Evolutionary conservation across 2,113 vertebrate genomes (phyloP).

Genomic region (Capreolus pygargus): DNA sequence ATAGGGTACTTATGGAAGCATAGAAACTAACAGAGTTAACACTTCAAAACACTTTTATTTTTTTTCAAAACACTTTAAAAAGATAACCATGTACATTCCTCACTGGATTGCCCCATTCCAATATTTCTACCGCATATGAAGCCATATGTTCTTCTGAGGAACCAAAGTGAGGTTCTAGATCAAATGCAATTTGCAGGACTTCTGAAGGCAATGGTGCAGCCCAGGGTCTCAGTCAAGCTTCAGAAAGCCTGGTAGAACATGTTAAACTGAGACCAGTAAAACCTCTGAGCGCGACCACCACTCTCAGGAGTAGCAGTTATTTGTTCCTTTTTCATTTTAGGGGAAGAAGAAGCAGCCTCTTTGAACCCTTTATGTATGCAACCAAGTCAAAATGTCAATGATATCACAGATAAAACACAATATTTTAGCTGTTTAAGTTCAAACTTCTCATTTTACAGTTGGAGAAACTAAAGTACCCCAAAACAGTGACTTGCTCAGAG

Average conservation of each 20-base stretch:
- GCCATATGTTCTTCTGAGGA: not conserved
- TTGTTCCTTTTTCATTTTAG: conserved; percentile 25
- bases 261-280: not conserved
- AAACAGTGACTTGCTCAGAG: conserved; percentile 9
- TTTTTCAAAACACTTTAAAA: not conserved
- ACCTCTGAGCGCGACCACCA: not conserved
- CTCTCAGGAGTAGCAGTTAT: not conserved
- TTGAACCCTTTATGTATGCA: not conserved
- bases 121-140: conserved; percentile 17
- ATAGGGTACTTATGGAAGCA: not conserved
- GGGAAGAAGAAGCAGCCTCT: not conserved
- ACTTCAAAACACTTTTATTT: conserved; percentile 12
- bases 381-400: not conserved
- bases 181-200: not conserved
- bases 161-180: not conserved
- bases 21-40: conserved; percentile 12
- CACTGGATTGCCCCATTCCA: not conserved
- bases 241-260: conserved; percentile 8
- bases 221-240: not conserved
- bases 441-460: conserved; percentile 22
- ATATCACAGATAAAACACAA: conserved; percentile 22
- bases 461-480: not conserved
- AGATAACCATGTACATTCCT: conserved; percentile 23
- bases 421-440: not conserved
- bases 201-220: not conserved